Evolutionary conservation across 2,888 invertebrate genomes (phyloP), one percentile per base, ranked within the genome.

Genomic region (Sicus ferrugineus): DNA sequence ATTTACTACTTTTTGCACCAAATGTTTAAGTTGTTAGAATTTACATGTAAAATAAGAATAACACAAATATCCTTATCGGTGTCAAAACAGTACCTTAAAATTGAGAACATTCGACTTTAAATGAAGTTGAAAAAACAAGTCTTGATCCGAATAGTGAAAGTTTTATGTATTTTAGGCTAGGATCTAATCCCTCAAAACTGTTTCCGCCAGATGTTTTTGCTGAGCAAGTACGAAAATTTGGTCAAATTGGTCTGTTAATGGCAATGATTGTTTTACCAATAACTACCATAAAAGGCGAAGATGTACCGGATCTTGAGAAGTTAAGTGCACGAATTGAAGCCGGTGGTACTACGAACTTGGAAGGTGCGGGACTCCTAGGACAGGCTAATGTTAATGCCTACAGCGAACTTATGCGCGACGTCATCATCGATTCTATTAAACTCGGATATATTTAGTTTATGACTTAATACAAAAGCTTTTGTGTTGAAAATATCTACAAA

Each of bases 191-290:
- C 2, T 71, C 72, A 5, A 63, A 73, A 62, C 21, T 82, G 6
- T 79, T 80, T 70, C 77, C 84, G 9, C 73, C 75, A 0, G 14
- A 69, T 2, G 79, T 75, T 3, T 77, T 83, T 19, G 70, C 80
- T n/a, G 71, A 75, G 3, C 79, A 84, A 68, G 30, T 83, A 34
- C 76, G 70, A 7, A 69, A 72, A 26, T 82, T 78, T 68, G 78
- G 80, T 2, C 75, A 77, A 14, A 77, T 81, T 68, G 84, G 82
- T 2, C 46, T 84, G 46, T 59, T 82, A 0, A 74, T 83, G 59
- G 81, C 79, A 56, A 78, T 81, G 74, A 79, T 84, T 77, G 72
- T 82, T 2, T 69, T 83, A 19, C 84, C 83, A 2, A 78, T 81
- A n/a, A 75, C 79, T 28, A 80, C 80, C 7, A 75, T 76, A 23